Conservation (phyloP, 2,888 invertebrate species). For the Chirona hameri region DNA sequence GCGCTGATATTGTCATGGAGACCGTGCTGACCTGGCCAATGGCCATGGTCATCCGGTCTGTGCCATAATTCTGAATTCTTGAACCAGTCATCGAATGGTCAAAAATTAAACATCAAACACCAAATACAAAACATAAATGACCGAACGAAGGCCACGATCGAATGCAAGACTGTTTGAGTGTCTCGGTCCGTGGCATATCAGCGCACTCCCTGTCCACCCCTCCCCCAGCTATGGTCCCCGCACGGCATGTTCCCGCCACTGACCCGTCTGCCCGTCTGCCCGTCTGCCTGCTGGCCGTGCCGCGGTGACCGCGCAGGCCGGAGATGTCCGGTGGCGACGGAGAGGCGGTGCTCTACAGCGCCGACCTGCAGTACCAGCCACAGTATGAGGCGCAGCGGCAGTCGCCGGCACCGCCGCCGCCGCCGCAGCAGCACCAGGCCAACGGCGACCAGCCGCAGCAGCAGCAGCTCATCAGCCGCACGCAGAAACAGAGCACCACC, state of each 20-base stretch:
- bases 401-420: conserved; percentile 31
- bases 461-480: conserved; percentile 54
- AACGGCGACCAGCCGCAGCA: conserved; percentile 38
- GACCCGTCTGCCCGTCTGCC: not conserved
- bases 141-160: no score
- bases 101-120: no score
- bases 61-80: no score
- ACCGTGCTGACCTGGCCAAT: no score
- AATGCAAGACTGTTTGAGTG: no score
- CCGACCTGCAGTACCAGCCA: conserved; percentile 35
- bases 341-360: not conserved
- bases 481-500: conserved; percentile 64
- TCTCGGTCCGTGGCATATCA: no score
- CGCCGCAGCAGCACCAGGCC: conserved; percentile 32
- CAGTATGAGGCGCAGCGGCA: conserved; percentile 26
- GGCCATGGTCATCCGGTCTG: no score
- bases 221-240: not conserved
- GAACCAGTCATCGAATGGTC: no score
- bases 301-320: not conserved
- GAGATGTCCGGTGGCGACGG: not conserved
- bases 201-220: no score
- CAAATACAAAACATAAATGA: no score
- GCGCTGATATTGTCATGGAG: no score
- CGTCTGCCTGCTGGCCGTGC: not conserved
- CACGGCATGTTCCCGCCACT: not conserved